A percentile compares a stretch with the other conserved stretches of the same genome.
phyloP scores from a whole-genome alignment of 2,797 vertebrate genomes.

The Sebastes minor region DNA sequence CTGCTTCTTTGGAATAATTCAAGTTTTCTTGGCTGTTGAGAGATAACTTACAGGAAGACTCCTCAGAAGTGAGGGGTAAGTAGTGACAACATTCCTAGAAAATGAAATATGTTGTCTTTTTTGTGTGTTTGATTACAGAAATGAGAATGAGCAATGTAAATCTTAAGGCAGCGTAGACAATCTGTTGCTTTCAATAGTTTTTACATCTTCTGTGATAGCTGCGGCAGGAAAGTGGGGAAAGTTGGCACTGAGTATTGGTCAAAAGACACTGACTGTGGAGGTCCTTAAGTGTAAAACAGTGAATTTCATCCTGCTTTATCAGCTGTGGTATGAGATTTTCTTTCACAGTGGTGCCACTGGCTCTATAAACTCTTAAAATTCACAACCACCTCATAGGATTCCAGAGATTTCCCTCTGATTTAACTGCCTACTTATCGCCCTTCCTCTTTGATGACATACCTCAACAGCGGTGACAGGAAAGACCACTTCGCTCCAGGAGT shows the following conservation, averaged over 20 bases:
- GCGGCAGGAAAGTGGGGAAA: background rate
- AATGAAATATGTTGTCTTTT: background rate
- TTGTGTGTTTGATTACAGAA: background rate
- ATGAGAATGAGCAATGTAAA: background rate
- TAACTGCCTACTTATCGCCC: background rate
- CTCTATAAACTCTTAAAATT: background rate
- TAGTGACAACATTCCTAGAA: background rate
- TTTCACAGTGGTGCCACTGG: background rate
- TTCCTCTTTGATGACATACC: background rate
- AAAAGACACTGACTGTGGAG: background rate
- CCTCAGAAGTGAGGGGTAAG: conserved; percentile 39
- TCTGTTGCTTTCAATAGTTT: background rate
- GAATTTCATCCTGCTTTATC: background rate
- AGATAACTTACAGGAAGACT: conserved; percentile 1
- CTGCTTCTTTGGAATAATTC: conserved; percentile 12
- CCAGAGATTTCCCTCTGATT: background rate
- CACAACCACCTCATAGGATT: background rate
- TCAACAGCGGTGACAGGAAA: background rate
- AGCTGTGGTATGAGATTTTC: background rate
- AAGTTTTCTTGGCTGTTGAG: conserved; percentile 1
- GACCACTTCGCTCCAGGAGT: background rate
- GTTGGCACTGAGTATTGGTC: background rate
- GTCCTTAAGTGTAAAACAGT: background rate
- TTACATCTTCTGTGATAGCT: background rate
- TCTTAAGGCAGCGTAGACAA: background rate